Evolutionary conservation across 2,888 invertebrate genomes (phyloP), one percentile per base, ranked within the genome.

Genomic region (Zele albiditarsus): DNA sequence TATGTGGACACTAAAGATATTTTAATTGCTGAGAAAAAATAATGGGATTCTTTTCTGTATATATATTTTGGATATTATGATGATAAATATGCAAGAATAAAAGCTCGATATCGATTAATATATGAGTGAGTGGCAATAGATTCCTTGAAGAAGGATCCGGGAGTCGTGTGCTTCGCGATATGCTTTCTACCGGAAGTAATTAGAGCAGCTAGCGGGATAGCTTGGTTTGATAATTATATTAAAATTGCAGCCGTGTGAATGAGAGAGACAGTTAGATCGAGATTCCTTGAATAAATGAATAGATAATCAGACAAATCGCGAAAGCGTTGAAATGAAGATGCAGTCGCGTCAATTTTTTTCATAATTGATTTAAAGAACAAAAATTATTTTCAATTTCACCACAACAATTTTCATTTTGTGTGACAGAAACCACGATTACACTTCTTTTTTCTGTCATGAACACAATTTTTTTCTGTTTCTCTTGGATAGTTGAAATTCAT

Each of bases 131-230:
- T n/a, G 38, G 42, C 38, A n/a, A n/a, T n/a, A n/a, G 42, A 57
- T 28, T 42, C 28, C 28, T 49, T 63, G 60, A 60, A 28, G 31
- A 63, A 72, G 53, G 53, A 27, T 53, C 12, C 27, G 28, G 23
- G 23, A 62, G 49, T 42, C 31, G 27, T 16, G 71, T 72, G 53
- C 20, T 27, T 38, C 60, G 60, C 74, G 76, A 73, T 74, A 78
- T 79, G 77, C 79, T 80, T 80, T 80, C 80, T 79, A 79, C 76
- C 78, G 80, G 80, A 80, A 80, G 78, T 80, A 79, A 80, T 80
- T 80, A 80, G 79, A 75, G 78, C 78, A 77, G 46, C 74, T 76
- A 71, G 75, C 73, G 62, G 16, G 58, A 76, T 67, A 68, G 33
- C 72, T 60, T 67, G 20, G 49, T 75, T 70, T 65, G 73, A 74